Evolutionary conservation across 2,113 vertebrate species (phyloP).

Genomic region (Propithecus coquereli): DNA sequence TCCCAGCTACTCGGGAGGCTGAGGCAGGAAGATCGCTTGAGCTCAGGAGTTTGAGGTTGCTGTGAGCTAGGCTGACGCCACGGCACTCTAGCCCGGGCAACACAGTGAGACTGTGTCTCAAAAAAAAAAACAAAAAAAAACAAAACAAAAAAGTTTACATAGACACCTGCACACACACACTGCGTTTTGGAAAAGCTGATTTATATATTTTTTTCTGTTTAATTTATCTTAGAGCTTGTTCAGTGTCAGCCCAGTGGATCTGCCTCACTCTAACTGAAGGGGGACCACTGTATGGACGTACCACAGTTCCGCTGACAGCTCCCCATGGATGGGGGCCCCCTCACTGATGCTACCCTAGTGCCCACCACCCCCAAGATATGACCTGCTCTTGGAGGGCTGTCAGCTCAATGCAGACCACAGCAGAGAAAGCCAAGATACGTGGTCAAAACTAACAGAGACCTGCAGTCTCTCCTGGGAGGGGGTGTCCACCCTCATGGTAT

Average conservation of each 20-base stretch:
- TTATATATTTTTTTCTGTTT: background rate
- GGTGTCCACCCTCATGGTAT: background rate
- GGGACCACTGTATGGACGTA: background rate
- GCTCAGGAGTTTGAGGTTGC: no score
- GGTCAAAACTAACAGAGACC: background rate
- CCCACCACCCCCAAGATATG: accelerated
- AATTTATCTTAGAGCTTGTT: background rate
- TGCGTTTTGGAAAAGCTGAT: background rate
- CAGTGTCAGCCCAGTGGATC: background rate
- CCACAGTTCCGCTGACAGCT: background rate
- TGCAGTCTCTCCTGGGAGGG: background rate
- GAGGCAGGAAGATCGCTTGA: no score
- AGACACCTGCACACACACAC: accelerated
- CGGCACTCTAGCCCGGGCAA: no score
- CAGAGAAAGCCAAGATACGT: background rate
- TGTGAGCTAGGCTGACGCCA: no score
- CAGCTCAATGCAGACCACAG: background rate
- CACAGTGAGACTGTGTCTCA: no score
- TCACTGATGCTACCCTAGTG: background rate
- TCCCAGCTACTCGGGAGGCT: no score
- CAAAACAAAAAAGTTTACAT: no score
- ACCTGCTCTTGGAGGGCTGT: background rate
- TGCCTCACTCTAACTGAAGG: background rate
- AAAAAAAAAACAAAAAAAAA: no score
- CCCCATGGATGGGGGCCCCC: background rate